Evolutionary conservation across 2,888 invertebrate species (phyloP).

Genomic region (Dasysyrphus tricinctus): DNA sequence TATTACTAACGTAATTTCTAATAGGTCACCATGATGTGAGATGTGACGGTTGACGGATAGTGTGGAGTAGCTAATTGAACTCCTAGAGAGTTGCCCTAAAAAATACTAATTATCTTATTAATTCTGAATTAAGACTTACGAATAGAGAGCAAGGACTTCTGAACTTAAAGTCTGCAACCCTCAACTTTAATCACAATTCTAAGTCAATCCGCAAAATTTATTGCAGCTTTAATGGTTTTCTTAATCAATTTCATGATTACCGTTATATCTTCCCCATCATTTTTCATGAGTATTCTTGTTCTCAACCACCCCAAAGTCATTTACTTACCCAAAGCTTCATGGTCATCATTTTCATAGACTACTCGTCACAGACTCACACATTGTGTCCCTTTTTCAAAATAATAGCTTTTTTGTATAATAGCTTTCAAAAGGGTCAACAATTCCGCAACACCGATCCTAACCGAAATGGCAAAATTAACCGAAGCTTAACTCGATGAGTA

Average conservation of each 20-base stretch:
- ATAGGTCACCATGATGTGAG: too few species aligned
- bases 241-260: slow-evolving; percentile 26
- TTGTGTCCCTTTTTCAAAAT: slow-evolving; percentile 1
- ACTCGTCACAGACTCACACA: not conserved
- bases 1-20: too few species aligned
- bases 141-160: too few species aligned
- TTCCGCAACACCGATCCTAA: not conserved
- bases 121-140: too few species aligned
- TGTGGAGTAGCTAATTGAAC: too few species aligned
- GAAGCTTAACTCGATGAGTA: not conserved
- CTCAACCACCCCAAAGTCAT: not conserved
- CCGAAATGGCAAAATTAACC: not conserved
- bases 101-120: too few species aligned
- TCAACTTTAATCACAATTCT: not conserved
- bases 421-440: not conserved
- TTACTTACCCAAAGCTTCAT: slow-evolving; percentile 1
- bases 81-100: too few species aligned
- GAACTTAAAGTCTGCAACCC: not conserved
- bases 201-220: not conserved
- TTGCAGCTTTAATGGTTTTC: slow-evolving; percentile 11
- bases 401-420: not conserved
- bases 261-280: not conserved
- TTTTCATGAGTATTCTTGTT: slow-evolving; percentile 7
- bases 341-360: not conserved
- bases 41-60: too few species aligned